Evolutionary conservation across 1,140 invertebrate genomes (phyloP), one percentile per base, ranked within the genome.

Genomic region (Drosophila grimshawi): DNA sequence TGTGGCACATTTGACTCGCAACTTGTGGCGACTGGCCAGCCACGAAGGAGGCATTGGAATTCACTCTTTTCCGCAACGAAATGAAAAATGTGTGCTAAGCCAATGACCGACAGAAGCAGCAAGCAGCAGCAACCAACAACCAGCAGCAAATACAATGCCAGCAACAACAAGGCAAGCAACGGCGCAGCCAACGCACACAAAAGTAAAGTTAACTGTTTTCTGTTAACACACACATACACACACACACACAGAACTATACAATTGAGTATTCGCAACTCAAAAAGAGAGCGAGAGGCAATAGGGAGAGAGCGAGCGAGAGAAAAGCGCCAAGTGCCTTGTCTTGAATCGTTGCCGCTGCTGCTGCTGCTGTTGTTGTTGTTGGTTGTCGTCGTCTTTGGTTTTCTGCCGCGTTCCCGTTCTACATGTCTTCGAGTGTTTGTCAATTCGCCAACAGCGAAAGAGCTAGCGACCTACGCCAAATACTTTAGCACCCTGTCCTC

Each of bases 41-140:
- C 43, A 62, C 11, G 33, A 32, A 48, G 43, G 51, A 56, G 52
- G 43, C 55, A 69, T 56, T 69, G 71, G 86, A 90, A 90, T 90
- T 90, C 81, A 90, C 81, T 83, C 78, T 86, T 86, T 86, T 86
- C 80, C 82, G 82, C 90, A 91, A 90, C 77, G 90, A 91, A 91
- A 91, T 91, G 90, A 91, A 91, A 91, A 91, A 91, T 91, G 90
- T 91, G 83, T 91, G 89, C 86, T 91, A 91, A 91, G 90, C 90
- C 90, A 91, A 91, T 91, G 90, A 91, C 90, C 90, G 90, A 91
- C 83, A 91, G 90, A 86, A 86, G 80, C 89, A 69, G 78, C 78
- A 78, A 49, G n/a, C 71, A 63, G 52, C 64, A 49, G 30, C 62
- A 65, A 41, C 32, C 46, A 62, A 3, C 46, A 37, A 63, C 32